Evolutionary conservation across 2,113 vertebrate genomes (phyloP).

Genomic region (Phyllopteryx taeniolatus): DNA sequence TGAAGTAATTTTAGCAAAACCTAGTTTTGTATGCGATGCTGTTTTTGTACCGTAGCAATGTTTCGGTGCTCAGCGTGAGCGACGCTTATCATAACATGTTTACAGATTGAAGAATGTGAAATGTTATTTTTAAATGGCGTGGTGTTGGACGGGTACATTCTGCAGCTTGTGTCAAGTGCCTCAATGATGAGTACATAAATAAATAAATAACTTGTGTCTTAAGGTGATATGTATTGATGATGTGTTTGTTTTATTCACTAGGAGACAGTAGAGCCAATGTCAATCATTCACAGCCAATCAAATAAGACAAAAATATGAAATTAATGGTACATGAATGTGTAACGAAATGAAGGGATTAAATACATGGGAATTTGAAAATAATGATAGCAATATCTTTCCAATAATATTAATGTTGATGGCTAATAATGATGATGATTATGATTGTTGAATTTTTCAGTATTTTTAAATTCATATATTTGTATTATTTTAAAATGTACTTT

Average conservation of each 20-base stretch:
- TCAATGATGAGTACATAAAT: constrained; percentile 50
- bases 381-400: too few relatives aligned
- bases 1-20: neutral
- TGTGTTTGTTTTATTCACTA: neutral
- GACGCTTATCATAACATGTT: constrained; percentile 54
- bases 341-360: too few relatives aligned
- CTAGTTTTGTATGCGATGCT: constrained; percentile 28
- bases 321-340: too few relatives aligned
- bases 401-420: too few relatives aligned
- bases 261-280: too few relatives aligned
- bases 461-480: too few relatives aligned
- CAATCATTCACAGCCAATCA: too few relatives aligned
- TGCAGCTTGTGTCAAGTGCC: constrained; percentile 78
- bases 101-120: constrained; percentile 74
- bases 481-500: too few relatives aligned
- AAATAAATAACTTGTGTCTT: constrained; percentile 51
- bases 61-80: constrained; percentile 16
- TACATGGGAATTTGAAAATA: too few relatives aligned
- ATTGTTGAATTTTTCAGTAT: too few relatives aligned
- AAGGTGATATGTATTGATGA: neutral
- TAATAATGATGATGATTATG: too few relatives aligned
- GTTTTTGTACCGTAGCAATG: neutral
- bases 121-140: constrained; percentile 43
- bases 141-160: constrained; percentile 60
- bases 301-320: too few relatives aligned